Evolutionary conservation across 2,888 invertebrate species (phyloP).

Genomic region (Miltochrista miniata): DNA sequence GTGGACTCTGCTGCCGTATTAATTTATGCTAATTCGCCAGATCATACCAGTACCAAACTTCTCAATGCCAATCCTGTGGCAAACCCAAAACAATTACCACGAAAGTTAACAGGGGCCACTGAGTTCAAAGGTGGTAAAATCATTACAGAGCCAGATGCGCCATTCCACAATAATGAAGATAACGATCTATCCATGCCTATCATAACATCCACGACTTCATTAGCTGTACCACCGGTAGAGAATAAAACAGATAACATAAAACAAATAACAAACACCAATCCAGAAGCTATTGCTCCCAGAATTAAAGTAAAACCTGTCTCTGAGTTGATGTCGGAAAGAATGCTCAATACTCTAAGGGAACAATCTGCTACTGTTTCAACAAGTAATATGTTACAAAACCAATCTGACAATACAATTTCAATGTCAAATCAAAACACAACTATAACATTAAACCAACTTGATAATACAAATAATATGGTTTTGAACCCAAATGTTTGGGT

Average conservation of each 20-base stretch:
- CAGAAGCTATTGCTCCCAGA: conserved; percentile 41
- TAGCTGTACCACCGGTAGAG: conserved; percentile 41
- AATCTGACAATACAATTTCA: not conserved
- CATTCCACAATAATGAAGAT: conserved; percentile 14
- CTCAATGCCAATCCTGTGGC: conserved; percentile 64
- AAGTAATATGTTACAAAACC: conserved; percentile 3
- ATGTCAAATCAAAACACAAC: not conserved
- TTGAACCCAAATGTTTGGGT: conserved; percentile 14
- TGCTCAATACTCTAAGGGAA: conserved; percentile 36
- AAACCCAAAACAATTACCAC: conserved; percentile 70
- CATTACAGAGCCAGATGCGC: not conserved
- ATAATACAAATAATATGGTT: conserved; percentile 3
- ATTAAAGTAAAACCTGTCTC: conserved; percentile 72
- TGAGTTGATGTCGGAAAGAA: conserved; percentile 62
- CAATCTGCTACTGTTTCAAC: conserved; percentile 7
- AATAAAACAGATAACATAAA: conserved; percentile 1
- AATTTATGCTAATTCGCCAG: conserved; percentile 15
- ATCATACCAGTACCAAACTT: conserved; percentile 32
- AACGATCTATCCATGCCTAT: conserved; percentile 51
- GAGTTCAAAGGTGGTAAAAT: conserved; percentile 18
- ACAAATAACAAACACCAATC: not conserved
- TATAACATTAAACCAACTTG: not conserved
- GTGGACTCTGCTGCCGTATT: conserved; percentile 14
- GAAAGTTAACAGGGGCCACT: conserved; percentile 25
- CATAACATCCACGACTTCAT: conserved; percentile 62